Evolutionary conservation across 2,888 invertebrate genomes (phyloP), one percentile per base, ranked within the genome.

Genomic region (Branchinecta sandiegonensis): DNA sequence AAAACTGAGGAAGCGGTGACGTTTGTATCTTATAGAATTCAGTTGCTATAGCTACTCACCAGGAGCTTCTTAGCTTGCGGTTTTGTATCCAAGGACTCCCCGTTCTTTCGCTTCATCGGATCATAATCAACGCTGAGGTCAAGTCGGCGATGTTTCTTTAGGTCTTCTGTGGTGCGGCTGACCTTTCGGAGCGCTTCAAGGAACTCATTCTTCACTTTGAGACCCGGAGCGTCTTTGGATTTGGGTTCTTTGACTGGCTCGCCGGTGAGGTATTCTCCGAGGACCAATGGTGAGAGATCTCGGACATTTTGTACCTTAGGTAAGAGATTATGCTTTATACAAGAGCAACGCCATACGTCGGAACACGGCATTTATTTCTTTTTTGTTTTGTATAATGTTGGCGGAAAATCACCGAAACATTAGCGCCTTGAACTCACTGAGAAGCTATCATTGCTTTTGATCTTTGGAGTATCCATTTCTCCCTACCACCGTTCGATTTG

Each of bases 191-290:
- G 65, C 1, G 69, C 23, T 11, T 69, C 47, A 8, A 69, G 11
- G 46, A 69, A 69, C 46, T 69, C 69, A n/a, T 69, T 66, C 11
- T 65, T 56, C 9, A 69, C 67, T 46, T 69, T 69, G 10, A 65
- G 65, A 12, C 67, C 68, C 5, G 50, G 69, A 67, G 56, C 48
- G 47, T 67, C 67, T 56, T 56, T 56, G n/a, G 56, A 56, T 56
- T 56, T 56, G 8, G 56, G 8, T 14, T 56, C 56, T 56, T 56
- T 56, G n/a, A 14, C 14, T 14, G 65, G 1, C 47, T 68, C 68
- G 14, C 47, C 47, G 14, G 46, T 63, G n/a, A 69, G 65, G 37
- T 69, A 69, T 64, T 56, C 65, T 37, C 69, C 69, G 46, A 69
- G 56, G 23, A 64, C 69, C 48, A 69, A 37, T 12, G 69, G 69